Conservation (phyloP, 1,140 invertebrate species). For the Coptotermes formosanus region DNA sequence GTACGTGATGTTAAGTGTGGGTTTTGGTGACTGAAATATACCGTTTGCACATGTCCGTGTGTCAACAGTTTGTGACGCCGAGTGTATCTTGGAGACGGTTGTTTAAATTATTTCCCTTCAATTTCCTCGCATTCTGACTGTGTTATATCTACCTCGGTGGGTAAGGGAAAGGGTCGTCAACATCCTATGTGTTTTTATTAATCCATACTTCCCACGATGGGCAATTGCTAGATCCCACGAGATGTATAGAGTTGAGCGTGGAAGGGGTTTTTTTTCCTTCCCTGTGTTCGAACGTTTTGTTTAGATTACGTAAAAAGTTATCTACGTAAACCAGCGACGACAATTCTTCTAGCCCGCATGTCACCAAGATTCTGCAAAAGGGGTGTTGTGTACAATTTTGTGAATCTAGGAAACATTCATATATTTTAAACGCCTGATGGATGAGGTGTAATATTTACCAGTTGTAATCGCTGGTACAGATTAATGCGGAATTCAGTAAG, state of each 20-base stretch:
- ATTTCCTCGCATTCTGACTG: neutral
- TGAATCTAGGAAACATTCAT: neutral
- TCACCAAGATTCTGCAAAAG: neutral
- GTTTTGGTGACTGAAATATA: too few relatives aligned
- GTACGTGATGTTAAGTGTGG: too few relatives aligned
- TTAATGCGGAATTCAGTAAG: too few relatives aligned
- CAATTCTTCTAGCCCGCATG: neutral
- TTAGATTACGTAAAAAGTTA: neutral
- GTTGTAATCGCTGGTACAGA: too few relatives aligned
- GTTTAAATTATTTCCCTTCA: constrained; percentile 14
- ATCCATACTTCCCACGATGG: constrained; percentile 5
- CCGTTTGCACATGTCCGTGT: neutral
- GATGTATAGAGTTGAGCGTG: neutral
- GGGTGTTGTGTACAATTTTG: neutral
- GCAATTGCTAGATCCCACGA: neutral
- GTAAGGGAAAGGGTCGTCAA: neutral
- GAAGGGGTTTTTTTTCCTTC: neutral
- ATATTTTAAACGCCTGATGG: too few relatives aligned
- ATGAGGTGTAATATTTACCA: too few relatives aligned
- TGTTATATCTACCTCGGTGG: constrained; percentile 1
- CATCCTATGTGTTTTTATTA: constrained; percentile 10
- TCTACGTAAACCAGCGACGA: neutral
- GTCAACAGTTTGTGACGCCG: constrained; percentile 2
- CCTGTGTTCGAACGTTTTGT: neutral
- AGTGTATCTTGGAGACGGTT: neutral